A percentile compares a stretch with the other conserved stretches of the same genome.
phyloP scores from a whole-genome alignment of 2,888 invertebrate genomes.

The Pseudococcus jackbeardsleyi region DNA sequence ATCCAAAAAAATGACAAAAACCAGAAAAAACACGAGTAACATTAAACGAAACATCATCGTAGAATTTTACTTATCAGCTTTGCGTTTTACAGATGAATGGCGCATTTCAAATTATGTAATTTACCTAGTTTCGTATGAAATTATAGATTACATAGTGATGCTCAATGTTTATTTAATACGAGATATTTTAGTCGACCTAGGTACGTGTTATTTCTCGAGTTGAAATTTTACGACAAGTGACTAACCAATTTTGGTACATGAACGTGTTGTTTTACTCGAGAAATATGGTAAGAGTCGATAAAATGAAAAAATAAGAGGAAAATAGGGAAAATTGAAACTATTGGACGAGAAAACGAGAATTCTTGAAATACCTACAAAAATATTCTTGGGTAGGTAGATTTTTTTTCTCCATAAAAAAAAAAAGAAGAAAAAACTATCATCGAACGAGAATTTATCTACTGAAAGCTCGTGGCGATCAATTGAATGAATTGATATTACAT shows the following conservation, averaged over 20 bases:
- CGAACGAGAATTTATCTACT: too few relatives aligned
- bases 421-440: too few relatives aligned
- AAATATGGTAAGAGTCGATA: too few relatives aligned
- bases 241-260: too few relatives aligned
- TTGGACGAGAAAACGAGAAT: too few relatives aligned
- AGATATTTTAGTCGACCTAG: neutral
- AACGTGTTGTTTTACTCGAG: neutral
- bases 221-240: neutral
- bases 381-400: too few relatives aligned
- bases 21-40: neutral
- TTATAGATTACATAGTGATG: neutral
- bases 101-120: neutral
- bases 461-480: too few relatives aligned
- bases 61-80: neutral
- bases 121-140: neutral
- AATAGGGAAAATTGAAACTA: too few relatives aligned
- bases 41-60: slow-evolving; percentile 10
- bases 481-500: too few relatives aligned
- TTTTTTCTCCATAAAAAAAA: too few relatives aligned
- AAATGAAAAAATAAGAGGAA: too few relatives aligned
- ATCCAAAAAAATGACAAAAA: neutral
- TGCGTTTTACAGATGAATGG: neutral
- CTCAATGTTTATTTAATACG: neutral
- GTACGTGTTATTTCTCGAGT: neutral
- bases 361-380: too few relatives aligned